phyloP scores from a whole-genome alignment of 1,140 invertebrate species.

The Eupristina koningsbergeri region DNA sequence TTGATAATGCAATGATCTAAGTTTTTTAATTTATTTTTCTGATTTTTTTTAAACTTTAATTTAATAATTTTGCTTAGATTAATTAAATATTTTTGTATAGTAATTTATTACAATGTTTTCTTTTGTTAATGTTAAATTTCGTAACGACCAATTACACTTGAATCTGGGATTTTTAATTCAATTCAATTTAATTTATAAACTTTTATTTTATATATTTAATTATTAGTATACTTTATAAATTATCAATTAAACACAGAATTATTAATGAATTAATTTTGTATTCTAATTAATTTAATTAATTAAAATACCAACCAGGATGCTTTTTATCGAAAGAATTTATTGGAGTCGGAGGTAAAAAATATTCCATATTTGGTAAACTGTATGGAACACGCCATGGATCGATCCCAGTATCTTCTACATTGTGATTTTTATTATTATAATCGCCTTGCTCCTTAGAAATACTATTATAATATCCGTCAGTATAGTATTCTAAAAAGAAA shows the following conservation, averaged over 20 bases:
- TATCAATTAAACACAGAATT: background rate
- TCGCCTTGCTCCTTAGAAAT: slow-evolving; percentile 8
- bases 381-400: slow-evolving; percentile 33
- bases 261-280: background rate
- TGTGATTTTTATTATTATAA: background rate
- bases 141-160: too few relatives aligned
- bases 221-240: too few relatives aligned
- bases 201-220: too few relatives aligned
- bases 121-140: too few relatives aligned
- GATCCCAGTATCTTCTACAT: background rate
- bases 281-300: background rate
- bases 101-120: too few relatives aligned
- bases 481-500: slow-evolving; percentile 14
- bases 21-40: too few relatives aligned
- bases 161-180: too few relatives aligned
- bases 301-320: background rate
- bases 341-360: slow-evolving; percentile 15
- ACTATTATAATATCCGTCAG: slow-evolving; percentile 19
- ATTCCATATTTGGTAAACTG: slow-evolving; percentile 8
- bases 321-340: background rate
- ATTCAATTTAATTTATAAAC: too few relatives aligned
- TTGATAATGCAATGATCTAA: too few relatives aligned
- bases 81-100: too few relatives aligned
- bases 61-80: too few relatives aligned
- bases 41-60: too few relatives aligned